Evolutionary conservation across 2,888 invertebrate genomes (phyloP).

Genomic region (Linnaemya tessellans): DNA sequence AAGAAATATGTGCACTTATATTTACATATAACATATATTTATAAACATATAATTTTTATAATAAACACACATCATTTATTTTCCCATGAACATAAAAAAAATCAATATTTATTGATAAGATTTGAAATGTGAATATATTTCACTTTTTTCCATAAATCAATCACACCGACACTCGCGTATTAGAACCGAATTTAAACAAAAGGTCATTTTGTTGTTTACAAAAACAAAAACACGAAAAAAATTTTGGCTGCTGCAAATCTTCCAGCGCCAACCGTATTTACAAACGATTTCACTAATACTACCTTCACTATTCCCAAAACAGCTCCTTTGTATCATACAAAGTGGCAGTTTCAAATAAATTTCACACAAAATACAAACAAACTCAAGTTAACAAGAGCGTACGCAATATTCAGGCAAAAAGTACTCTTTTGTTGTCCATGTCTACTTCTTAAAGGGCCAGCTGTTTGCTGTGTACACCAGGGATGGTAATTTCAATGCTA

Average conservation of each 20-base stretch:
- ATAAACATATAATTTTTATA: background rate
- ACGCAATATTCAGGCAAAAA: slow-evolving; percentile 9
- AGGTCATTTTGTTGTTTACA: background rate
- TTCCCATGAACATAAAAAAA: background rate
- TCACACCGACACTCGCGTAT: background rate
- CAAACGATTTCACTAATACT: slow-evolving; percentile 49
- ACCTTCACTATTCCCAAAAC: background rate
- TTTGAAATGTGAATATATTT: background rate
- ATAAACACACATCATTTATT: background rate
- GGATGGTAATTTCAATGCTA: background rate
- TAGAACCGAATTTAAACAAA: background rate
- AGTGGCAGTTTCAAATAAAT: slow-evolving; percentile 35
- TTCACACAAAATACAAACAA: background rate
- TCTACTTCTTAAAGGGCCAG: slow-evolving; percentile 11
- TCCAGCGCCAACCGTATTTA: slow-evolving; percentile 39
- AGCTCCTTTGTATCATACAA: slow-evolving; percentile 39
- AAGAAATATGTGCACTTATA: too few relatives aligned
- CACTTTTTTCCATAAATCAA: background rate
- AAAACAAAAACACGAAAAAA: background rate
- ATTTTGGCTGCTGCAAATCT: slow-evolving; percentile 6
- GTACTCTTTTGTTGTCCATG: slow-evolving; percentile 10
- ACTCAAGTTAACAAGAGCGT: slow-evolving; percentile 18
- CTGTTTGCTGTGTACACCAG: slow-evolving; percentile 21
- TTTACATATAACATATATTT: background rate
- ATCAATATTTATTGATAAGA: background rate